Evolutionary conservation across 2,797 vertebrate species (phyloP).

Genomic region (Chiloscyllium punctatum): DNA sequence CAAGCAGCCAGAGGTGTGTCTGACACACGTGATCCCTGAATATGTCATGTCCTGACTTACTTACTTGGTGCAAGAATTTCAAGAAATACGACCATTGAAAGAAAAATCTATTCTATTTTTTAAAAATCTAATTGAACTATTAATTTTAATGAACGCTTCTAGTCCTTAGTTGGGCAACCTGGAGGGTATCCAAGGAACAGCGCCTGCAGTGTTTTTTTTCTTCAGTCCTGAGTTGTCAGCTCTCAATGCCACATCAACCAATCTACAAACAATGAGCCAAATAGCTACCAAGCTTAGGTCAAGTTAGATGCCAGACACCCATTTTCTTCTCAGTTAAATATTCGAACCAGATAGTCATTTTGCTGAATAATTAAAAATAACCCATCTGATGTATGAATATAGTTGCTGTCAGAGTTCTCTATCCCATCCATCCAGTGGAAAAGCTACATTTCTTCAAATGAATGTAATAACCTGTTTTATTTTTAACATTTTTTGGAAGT

Average conservation of each 20-base stretch:
- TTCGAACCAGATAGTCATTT: background rate
- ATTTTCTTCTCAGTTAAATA: background rate
- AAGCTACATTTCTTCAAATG: background rate
- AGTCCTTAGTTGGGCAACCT: background rate
- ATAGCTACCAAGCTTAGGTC: too few species aligned
- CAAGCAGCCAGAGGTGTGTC: too few species aligned
- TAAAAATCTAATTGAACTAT: background rate
- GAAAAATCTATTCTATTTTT: background rate
- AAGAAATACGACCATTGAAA: too few species aligned
- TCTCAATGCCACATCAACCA: background rate
- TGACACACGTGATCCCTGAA: too few species aligned
- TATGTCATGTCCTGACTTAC: too few species aligned
- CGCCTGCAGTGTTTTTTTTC: too few species aligned
- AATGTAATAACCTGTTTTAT: background rate
- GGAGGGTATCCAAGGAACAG: too few species aligned
- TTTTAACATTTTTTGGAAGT: background rate
- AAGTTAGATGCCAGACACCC: background rate
- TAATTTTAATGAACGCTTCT: background rate
- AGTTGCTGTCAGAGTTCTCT: background rate
- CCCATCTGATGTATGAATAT: background rate
- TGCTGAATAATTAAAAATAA: background rate
- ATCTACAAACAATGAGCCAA: background rate
- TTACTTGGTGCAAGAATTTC: too few species aligned
- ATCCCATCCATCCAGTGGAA: background rate
- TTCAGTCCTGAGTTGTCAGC: too few species aligned